Evolutionary conservation across 2,888 invertebrate genomes (phyloP), one percentile per base, ranked within the genome.

Genomic region (Acleris emargana): DNA sequence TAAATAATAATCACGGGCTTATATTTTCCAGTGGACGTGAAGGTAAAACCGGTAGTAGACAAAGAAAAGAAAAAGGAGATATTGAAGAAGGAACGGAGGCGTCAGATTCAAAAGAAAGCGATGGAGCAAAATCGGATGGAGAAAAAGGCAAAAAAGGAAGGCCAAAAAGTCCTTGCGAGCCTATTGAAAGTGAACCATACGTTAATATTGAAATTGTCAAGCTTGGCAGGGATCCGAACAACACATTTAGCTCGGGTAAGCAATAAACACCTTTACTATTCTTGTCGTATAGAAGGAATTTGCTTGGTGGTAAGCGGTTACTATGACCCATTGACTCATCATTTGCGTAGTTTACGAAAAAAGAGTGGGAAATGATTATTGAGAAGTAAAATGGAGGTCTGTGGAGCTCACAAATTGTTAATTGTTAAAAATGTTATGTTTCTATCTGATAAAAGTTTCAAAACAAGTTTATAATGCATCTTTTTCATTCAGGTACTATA

Each of bases 161-260:
- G 49, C 91, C 91, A 0, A 93, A 94, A 61, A 94, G 94, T 47
- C 95, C 96, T 0, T 97, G 97, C 74, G 95, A 95, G 70, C 89
- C 94, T 0, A 88, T 96, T 42, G 93, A 94, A 3, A 94, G 94
- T 54, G 95, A 95, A 71, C 94, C 94, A 0, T 95, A 94, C 72
- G 93, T 95, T 25, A 94, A 94, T 71, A 93, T 96, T 16, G 96
- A 96, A 70, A 93, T 96, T 50, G 93, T 97, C 1, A 95, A 96
- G 72, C 93, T 93, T 64, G 96, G 96, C 20, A 91, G 95, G 45
- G 95, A 95, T 76, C 94, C 95, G 3, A 96, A 95, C 63, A 94
- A 94, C 16, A 94, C 95, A 6, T 96, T 94, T 80, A 95, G 96
- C 69, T 94, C 96, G 58, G 97, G 93, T 93, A 79, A 79, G 72